A percentile compares a stretch with the other conserved stretches of the same genome.
phyloP scores from a whole-genome alignment of 2,113 vertebrate species.

The human (Homo sapiens) region DNA sequence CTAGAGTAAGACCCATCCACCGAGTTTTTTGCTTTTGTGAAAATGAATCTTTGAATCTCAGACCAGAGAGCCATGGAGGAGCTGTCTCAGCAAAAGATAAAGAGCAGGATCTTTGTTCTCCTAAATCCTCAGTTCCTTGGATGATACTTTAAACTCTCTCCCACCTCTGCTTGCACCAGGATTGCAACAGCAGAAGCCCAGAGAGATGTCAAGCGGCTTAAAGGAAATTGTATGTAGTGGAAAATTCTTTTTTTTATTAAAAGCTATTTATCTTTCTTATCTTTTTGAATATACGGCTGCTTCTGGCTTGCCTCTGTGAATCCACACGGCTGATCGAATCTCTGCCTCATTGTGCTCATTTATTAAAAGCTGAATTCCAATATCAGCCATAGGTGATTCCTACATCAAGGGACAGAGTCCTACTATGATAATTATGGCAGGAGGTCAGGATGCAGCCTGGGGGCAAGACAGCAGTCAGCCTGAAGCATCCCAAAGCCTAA shows the following conservation, averaged over 20 bases:
- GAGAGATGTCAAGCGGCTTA: neutral
- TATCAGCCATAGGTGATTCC: neutral
- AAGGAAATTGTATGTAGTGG: conserved; percentile 14
- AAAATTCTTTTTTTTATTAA: conserved; percentile 53
- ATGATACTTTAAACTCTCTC: neutral
- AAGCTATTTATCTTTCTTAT: conserved; percentile 54
- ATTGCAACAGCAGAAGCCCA: neutral
- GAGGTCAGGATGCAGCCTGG: neutral
- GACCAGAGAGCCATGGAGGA: neutral
- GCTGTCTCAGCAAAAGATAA: neutral
- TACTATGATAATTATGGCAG: neutral
- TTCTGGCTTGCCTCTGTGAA: conserved; percentile 8
- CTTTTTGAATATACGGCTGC: neutral
- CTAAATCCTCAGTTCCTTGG: neutral
- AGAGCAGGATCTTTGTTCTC: neutral
- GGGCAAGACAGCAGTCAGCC: neutral
- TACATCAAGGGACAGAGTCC: neutral
- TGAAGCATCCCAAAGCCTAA: neutral
- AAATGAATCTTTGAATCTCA: neutral
- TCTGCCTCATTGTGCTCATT: neutral
- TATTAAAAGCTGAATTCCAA: neutral
- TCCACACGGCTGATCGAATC: neutral
- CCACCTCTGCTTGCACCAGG: neutral
- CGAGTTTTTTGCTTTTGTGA: neutral
- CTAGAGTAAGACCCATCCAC: neutral